phyloP scores from a whole-genome alignment of 2,888 invertebrate species.

The Encarsia formosa region DNA sequence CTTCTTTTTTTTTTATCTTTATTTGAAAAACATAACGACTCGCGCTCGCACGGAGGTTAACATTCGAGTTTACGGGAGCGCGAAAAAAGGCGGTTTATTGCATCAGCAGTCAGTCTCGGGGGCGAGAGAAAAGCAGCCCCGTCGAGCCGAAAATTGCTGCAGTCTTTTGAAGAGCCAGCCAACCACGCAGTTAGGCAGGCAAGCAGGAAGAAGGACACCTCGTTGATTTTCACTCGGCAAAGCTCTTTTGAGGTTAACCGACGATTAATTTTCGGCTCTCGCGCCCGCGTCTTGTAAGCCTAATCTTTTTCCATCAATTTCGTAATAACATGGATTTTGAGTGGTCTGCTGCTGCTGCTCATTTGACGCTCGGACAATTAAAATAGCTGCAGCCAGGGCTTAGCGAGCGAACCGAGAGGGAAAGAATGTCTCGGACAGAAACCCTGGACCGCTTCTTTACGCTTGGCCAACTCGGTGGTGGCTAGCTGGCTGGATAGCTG shows the following conservation, averaged over 20 bases:
- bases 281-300: slow-evolving; percentile 7
- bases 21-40: slow-evolving; percentile 16
- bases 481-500: no score
- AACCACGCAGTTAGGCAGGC: slow-evolving; percentile 5
- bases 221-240: slow-evolving; percentile 30
- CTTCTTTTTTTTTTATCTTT: slow-evolving; percentile 9
- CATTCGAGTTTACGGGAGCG: slow-evolving; percentile 13
- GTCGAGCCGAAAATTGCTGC: slow-evolving; percentile 37
- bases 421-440: slow-evolving; percentile 24
- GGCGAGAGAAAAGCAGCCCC: slow-evolving; percentile 14
- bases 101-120: slow-evolving; percentile 24
- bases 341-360: slow-evolving; percentile 30
- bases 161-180: slow-evolving; percentile 19
- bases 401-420: slow-evolving; percentile 27
- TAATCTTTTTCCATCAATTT: not conserved
- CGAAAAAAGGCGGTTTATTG: slow-evolving; percentile 10
- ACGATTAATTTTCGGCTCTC: slow-evolving; percentile 36
- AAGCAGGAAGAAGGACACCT: slow-evolving; percentile 27
- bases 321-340: no score
- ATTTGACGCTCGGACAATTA: slow-evolving; percentile 43
- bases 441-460: slow-evolving; percentile 44
- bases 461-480: no score
- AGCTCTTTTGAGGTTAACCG: slow-evolving; percentile 37
- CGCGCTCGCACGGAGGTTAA: no score
- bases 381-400: slow-evolving; percentile 49